Conservation (phyloP, 2,113 vertebrate species). For the Triplophysa dalaica region DNA sequence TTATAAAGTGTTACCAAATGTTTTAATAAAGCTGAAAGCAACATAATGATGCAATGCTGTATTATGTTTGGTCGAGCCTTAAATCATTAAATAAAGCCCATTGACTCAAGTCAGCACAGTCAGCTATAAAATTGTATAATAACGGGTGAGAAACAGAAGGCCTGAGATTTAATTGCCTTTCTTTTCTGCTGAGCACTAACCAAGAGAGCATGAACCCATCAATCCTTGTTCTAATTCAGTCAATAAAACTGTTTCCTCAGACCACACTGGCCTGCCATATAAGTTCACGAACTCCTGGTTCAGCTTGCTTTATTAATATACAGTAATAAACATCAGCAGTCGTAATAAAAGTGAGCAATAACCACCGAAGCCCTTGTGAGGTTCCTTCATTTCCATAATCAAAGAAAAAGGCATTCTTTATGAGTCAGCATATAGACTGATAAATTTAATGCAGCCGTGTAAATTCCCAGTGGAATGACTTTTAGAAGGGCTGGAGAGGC, state of each 20-base stretch:
- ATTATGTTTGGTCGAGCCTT: not conserved
- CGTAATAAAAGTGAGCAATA: not conserved
- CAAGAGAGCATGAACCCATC: conserved; percentile 30
- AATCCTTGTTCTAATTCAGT: conserved; percentile 33
- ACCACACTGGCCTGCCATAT: not conserved
- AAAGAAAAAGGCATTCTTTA: not conserved
- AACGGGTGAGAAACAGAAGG: conserved; percentile 5
- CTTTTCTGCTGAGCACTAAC: conserved; percentile 38
- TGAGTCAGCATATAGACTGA: not conserved
- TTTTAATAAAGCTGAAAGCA: not conserved
- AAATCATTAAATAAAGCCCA: conserved; percentile 32
- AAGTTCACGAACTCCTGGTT: not conserved
- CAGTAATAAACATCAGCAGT: conserved; percentile 20
- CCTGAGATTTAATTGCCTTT: conserved; percentile 9
- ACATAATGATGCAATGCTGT: not conserved
- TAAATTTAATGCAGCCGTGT: not conserved
- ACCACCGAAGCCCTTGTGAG: not conserved
- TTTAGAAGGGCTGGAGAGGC: not conserved
- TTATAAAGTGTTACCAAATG: too few species aligned
- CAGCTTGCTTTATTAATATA: conserved; percentile 30
- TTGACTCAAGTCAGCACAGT: not conserved
- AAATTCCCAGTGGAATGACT: not conserved
- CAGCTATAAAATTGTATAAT: conserved; percentile 21
- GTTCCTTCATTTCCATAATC: conserved; percentile 9
- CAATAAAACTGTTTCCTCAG: conserved; percentile 25